Conservation (phyloP, 2,888 invertebrate genomes). For the Heteromurus nitidus region DNA sequence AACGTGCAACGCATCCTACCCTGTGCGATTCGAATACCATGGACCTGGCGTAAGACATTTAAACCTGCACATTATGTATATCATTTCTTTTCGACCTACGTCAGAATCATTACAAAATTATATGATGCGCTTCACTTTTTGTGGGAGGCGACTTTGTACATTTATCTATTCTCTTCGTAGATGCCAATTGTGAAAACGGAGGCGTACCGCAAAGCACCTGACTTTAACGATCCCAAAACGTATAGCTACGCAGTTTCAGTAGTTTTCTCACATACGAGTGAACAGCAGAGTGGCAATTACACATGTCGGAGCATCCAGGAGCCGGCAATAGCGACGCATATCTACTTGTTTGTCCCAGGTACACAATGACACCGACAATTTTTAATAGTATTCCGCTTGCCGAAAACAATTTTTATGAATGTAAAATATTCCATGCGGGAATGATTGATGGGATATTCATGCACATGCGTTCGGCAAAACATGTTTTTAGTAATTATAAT, state of each 20-base stretch:
- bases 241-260: conserved; percentile 64
- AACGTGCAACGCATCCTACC: conserved; percentile 64
- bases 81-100: background rate
- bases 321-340: conserved; percentile 31
- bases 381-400: too few relatives aligned
- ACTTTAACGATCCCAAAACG: conserved; percentile 55
- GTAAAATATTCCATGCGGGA: too few relatives aligned
- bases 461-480: too few relatives aligned
- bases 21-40: conserved; percentile 66
- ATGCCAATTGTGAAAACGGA: conserved; percentile 64
- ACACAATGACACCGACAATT: conserved; percentile 16
- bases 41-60: conserved; percentile 64
- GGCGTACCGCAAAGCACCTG: conserved; percentile 63
- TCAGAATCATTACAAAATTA: too few relatives aligned
- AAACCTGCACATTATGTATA: background rate
- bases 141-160: too few relatives aligned
- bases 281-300: conserved; percentile 67
- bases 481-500: too few relatives aligned
- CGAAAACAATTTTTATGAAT: too few relatives aligned
- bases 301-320: conserved; percentile 61
- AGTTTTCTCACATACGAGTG: conserved; percentile 65
- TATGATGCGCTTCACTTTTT: too few relatives aligned
- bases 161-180: conserved; percentile 42
- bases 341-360: conserved; percentile 70
- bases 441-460: too few relatives aligned